Conservation (phyloP, 2,888 invertebrate genomes). For the Nephrotoma guestfalica region DNA sequence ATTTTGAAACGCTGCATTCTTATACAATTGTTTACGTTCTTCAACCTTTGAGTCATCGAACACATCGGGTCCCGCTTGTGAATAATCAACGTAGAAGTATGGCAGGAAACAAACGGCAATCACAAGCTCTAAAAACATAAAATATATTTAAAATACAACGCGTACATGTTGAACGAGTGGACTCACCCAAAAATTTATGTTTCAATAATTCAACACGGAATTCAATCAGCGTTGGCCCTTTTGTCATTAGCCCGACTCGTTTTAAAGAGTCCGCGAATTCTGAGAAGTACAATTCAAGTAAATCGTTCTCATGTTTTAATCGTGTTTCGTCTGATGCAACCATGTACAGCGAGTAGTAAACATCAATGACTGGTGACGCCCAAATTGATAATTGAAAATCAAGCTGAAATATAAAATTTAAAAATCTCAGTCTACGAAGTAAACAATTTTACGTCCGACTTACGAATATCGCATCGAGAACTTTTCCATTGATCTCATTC, state of each 20-base stretch:
- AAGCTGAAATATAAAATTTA: conserved; percentile 7
- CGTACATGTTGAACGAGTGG: neutral
- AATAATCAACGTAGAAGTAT: neutral
- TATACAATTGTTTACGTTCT: neutral
- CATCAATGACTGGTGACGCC: conserved; percentile 11
- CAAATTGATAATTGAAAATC: conserved; percentile 12
- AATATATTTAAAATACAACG: neutral
- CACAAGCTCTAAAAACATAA: neutral
- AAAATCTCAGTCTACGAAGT: neutral
- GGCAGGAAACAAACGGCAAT: neutral
- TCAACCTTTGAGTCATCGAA: neutral
- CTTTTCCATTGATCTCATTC: conserved; percentile 1
- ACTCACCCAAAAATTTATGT: conserved; percentile 9
- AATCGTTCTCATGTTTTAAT: conserved; percentile 8
- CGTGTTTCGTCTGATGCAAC: conserved; percentile 7
- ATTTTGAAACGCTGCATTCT: neutral
- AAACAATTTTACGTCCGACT: neutral
- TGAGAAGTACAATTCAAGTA: conserved; percentile 8
- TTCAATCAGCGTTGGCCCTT: conserved; percentile 8
- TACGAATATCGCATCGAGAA: conserved; percentile 8
- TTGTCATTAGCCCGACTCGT: conserved; percentile 6
- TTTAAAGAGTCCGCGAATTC: conserved; percentile 8
- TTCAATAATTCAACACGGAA: conserved; percentile 10
- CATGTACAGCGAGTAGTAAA: conserved; percentile 8
- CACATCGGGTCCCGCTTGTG: neutral